Percentiles rank a stretch among this genome's conserved stretches.
Evolutionary conservation across 2,797 vertebrate species (phyloP).

Genomic region (Epinephelus coioides): DNA sequence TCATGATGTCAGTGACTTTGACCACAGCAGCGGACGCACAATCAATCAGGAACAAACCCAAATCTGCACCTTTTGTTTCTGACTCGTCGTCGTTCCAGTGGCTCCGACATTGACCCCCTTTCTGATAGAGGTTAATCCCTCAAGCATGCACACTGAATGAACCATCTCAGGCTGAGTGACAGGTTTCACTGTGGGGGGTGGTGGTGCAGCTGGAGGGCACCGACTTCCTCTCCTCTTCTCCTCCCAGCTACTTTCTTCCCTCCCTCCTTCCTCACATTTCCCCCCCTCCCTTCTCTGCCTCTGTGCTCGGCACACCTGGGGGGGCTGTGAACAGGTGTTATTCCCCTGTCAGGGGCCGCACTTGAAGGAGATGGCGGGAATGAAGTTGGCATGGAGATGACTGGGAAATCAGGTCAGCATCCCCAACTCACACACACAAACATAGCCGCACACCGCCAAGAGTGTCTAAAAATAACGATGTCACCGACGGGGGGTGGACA

Average conservation of each 20-base stretch:
- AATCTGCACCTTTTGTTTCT: slow-evolving; percentile 33
- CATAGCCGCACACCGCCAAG: slow-evolving; percentile 42
- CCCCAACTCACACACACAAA: slow-evolving; percentile 52
- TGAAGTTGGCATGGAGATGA: slow-evolving; percentile 59
- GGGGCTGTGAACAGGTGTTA: slow-evolving; percentile 69
- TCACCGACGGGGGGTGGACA: slow-evolving; percentile 52
- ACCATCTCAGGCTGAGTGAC: slow-evolving; percentile 53
- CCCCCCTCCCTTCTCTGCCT: background rate
- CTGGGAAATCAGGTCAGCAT: slow-evolving; percentile 74
- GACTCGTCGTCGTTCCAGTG: slow-evolving; percentile 28
- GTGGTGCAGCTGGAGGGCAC: slow-evolving; percentile 11
- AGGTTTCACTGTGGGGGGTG: slow-evolving; percentile 33
- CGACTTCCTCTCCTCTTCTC: slow-evolving; percentile 16
- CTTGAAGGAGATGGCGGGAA: slow-evolving; percentile 54
- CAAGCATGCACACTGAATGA: slow-evolving; percentile 47
- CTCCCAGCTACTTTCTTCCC: slow-evolving; percentile 21
- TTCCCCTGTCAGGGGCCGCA: slow-evolving; percentile 43
- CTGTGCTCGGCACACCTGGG: slow-evolving; percentile 31
- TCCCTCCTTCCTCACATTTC: background rate
- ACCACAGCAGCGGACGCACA: background rate
- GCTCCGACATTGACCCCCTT: slow-evolving; percentile 28
- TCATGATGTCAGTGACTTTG: slow-evolving; percentile 11
- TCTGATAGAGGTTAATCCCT: slow-evolving; percentile 66
- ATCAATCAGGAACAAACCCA: slow-evolving; percentile 32
- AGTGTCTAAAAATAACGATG: slow-evolving; percentile 73